A percentile compares a stretch with the other conserved stretches of the same genome.
phyloP scores from a whole-genome alignment of 2,888 invertebrate species.

The Microctonus brassicae region DNA sequence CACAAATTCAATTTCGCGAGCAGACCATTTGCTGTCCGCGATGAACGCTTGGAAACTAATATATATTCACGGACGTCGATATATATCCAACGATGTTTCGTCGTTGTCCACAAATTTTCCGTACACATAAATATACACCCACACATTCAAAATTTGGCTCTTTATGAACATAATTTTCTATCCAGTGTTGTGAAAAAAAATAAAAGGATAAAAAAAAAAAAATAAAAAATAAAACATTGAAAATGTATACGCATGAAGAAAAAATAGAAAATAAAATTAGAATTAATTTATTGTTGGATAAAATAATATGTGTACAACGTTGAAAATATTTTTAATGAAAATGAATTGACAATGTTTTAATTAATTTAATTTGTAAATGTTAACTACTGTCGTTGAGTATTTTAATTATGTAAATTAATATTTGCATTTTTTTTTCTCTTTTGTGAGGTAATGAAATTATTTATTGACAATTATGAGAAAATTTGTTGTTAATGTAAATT shows the following conservation, averaged over 20 bases:
- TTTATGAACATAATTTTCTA: neutral
- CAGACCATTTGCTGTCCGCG: constrained; percentile 28
- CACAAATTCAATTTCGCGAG: constrained; percentile 36
- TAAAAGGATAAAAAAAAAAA: too few relatives aligned
- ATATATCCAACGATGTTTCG: constrained; percentile 18
- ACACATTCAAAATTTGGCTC: neutral
- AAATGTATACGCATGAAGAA: too few relatives aligned
- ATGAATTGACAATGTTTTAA: neutral
- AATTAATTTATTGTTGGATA: too few relatives aligned
- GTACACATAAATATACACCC: constrained; percentile 9
- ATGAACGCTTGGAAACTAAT: constrained; percentile 29
- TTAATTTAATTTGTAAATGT: too few relatives aligned
- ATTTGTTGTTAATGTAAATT: too few relatives aligned
- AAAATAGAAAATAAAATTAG: too few relatives aligned
- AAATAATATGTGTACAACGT: too few relatives aligned
- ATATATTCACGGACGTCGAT: constrained; percentile 34
- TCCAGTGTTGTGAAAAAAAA: neutral
- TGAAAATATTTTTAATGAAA: neutral
- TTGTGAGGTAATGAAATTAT: too few relatives aligned
- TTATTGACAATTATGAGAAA: too few relatives aligned
- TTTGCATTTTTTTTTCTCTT: too few relatives aligned
- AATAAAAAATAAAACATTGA: neutral
- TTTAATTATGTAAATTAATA: too few relatives aligned
- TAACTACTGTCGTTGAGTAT: too few relatives aligned
- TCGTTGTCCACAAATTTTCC: constrained; percentile 10